Conservation (phyloP, 2,113 vertebrate genomes). For the Bujurquina vittata region DNA sequence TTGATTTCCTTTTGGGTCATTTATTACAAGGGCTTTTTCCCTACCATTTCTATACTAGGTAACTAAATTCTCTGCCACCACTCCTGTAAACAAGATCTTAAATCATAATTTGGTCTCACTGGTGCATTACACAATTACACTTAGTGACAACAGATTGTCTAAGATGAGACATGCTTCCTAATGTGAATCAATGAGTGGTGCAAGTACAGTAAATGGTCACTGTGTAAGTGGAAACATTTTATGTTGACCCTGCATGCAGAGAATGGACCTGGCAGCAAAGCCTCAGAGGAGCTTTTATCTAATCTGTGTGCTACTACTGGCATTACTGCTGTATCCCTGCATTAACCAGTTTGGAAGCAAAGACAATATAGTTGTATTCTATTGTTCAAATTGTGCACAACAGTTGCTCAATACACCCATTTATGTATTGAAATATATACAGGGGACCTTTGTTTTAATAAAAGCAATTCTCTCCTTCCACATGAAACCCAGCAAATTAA, state of each 20-base stretch:
- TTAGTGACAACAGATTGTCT: slow-evolving; percentile 64
- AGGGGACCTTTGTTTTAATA: not conserved
- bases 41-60: slow-evolving; percentile 16
- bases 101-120: slow-evolving; percentile 71
- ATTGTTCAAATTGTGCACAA: slow-evolving; percentile 19
- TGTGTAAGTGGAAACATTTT: slow-evolving; percentile 58
- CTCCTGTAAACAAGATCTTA: slow-evolving; percentile 62
- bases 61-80: slow-evolving; percentile 40
- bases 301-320: slow-evolving; percentile 33
- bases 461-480: not conserved
- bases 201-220: slow-evolving; percentile 74
- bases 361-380: slow-evolving; percentile 10
- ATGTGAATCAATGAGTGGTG: slow-evolving; percentile 75
- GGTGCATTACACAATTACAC: slow-evolving; percentile 31
- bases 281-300: slow-evolving; percentile 46
- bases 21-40: slow-evolving; percentile 33
- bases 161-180: slow-evolving; percentile 72
- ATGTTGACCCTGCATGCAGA: slow-evolving; percentile 37
- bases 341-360: slow-evolving; percentile 11
- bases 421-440: not conserved
- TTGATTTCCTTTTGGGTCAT: not conserved
- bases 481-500: not conserved
- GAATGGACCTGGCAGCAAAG: slow-evolving; percentile 16
- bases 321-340: slow-evolving; percentile 1
- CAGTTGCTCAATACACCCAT: not conserved